Conservation (phyloP, 2,113 vertebrate species). For the Falco punctatus region DNA sequence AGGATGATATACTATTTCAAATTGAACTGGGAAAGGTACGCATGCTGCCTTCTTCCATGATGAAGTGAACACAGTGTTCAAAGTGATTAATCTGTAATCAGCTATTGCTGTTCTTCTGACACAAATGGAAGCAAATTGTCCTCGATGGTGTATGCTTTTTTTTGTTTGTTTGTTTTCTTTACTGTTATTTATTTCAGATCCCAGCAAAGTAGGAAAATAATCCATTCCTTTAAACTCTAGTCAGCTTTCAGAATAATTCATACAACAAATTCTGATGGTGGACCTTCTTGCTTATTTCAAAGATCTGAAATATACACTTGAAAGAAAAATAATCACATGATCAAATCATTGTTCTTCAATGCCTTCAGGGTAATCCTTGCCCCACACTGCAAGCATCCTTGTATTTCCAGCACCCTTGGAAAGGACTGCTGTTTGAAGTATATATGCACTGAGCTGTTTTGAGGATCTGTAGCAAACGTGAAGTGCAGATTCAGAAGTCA, state of each 20-base stretch:
- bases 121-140: not conserved
- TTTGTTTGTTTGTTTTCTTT: not conserved
- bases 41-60: not conserved
- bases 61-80: not conserved
- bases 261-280: not conserved
- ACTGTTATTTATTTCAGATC: not conserved
- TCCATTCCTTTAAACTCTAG: not conserved
- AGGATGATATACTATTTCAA: not conserved
- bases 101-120: not conserved
- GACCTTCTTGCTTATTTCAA: not conserved
- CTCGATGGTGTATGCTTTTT: not conserved
- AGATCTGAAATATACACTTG: not conserved
- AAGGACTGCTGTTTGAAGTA: not conserved
- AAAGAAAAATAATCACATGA: not conserved
- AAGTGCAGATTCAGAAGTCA: not conserved
- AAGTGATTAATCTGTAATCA: not conserved
- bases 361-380: not conserved
- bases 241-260: not conserved
- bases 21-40: not conserved
- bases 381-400: not conserved
- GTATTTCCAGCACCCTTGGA: not conserved
- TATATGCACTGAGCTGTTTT: not conserved
- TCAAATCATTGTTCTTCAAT: not conserved
- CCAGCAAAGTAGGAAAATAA: not conserved
- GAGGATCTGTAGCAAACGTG: not conserved